phyloP scores from a whole-genome alignment of 2,888 invertebrate genomes.

The Odontocerum albicorne region DNA sequence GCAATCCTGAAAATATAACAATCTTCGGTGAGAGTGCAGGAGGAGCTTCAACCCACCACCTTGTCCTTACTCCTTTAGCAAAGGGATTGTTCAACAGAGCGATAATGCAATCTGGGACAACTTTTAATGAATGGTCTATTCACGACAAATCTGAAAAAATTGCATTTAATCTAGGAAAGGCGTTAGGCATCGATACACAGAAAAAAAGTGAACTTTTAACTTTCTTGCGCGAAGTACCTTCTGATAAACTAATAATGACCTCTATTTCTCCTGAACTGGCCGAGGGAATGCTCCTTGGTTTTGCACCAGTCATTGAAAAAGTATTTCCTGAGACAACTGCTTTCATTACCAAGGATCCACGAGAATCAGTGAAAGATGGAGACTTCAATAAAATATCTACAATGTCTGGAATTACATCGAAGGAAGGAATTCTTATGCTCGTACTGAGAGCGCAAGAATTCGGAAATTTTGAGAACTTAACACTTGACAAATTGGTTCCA shows the following conservation, averaged over 20 bases:
- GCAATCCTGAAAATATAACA: conserved; percentile 25
- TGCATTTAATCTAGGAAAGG: conserved; percentile 23
- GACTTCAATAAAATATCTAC: conserved; percentile 44
- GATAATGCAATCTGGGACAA: conserved; percentile 24
- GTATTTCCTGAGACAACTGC: conserved; percentile 6
- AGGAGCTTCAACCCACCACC: conserved; percentile 16
- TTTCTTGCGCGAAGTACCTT: conserved; percentile 14
- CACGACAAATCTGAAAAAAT: conserved; percentile 5
- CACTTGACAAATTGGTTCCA: conserved; percentile 28
- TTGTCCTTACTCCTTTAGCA: conserved; percentile 13
- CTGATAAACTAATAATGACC: too few relatives aligned
- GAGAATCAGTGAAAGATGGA: conserved; percentile 13
- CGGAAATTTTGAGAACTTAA: conserved; percentile 32
- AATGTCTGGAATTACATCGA: conserved; percentile 45
- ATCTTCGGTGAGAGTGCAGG: conserved; percentile 31
- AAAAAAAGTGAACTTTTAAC: conserved; percentile 13
- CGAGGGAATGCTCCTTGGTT: too few relatives aligned
- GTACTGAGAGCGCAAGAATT: too few relatives aligned
- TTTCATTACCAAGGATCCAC: conserved; percentile 19
- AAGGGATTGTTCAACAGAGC: conserved; percentile 17
- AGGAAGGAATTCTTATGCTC: conserved; percentile 42
- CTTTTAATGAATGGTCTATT: conserved; percentile 17
- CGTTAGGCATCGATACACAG: conserved; percentile 16
- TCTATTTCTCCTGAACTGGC: too few relatives aligned
- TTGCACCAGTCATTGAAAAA: conserved; percentile 29